phyloP scores from a whole-genome alignment of 2,113 vertebrate genomes.

The Perognathus longimembris region DNA sequence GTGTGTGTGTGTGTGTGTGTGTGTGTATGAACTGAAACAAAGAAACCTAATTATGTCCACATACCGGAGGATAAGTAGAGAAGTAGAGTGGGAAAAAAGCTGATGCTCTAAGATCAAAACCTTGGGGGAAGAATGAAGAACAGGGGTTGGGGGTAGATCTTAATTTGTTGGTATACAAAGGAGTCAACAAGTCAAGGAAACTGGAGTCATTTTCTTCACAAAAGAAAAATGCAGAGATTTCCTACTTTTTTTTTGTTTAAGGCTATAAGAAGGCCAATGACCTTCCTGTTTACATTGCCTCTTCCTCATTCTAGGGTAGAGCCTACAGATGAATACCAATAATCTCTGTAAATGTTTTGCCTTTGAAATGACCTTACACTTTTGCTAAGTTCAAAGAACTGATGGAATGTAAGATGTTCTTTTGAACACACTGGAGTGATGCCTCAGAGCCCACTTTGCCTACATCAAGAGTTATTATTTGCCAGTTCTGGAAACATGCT shows the following conservation, averaged over 20 bases:
- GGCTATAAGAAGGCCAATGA: background rate
- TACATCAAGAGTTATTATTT: background rate
- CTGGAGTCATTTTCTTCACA: background rate
- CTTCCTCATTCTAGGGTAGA: background rate
- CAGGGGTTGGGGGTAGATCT: background rate
- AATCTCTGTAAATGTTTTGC: constrained; percentile 34
- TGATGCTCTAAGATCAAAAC: background rate
- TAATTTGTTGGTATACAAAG: background rate
- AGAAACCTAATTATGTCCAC: constrained; percentile 1
- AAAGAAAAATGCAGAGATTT: background rate
- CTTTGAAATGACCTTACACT: background rate
- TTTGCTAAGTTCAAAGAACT: constrained; percentile 29
- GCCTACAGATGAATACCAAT: background rate
- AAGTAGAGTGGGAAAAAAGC: background rate
- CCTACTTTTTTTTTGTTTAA: background rate
- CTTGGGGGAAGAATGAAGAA: background rate
- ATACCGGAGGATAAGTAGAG: constrained; percentile 11
- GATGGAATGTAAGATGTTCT: constrained; percentile 31
- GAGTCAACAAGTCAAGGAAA: constrained; percentile 21
- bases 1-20: background rate
- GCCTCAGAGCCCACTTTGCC: background rate
- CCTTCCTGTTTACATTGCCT: background rate
- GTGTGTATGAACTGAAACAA: background rate
- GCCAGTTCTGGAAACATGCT: background rate
- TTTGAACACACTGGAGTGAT: constrained; percentile 1